Conservation (phyloP, 2,797 vertebrate species). For the Morus bassanus region DNA sequence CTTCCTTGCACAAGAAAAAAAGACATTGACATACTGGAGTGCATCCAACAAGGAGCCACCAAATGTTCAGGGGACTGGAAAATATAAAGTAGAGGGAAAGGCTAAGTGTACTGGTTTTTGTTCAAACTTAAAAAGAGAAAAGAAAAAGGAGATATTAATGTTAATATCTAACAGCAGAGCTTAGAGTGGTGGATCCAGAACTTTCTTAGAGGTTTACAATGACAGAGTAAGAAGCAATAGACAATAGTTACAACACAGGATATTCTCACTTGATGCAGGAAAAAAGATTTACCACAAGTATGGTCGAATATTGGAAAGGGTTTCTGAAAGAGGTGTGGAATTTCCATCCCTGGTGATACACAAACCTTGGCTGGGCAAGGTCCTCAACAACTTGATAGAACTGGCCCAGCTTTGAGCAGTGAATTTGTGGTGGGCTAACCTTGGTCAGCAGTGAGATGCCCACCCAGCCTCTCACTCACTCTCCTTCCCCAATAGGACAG, state of each 20-base stretch:
- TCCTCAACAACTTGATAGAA: background rate
- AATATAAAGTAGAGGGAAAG: background rate
- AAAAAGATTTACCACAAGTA: background rate
- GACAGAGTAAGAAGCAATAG: background rate
- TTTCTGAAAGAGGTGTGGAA: background rate
- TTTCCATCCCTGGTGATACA: background rate
- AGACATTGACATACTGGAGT: accelerated
- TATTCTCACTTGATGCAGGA: background rate
- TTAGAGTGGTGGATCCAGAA: background rate
- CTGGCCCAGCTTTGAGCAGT: background rate
- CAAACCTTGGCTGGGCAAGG: background rate
- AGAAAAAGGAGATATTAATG: background rate
- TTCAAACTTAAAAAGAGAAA: background rate
- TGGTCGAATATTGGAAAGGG: accelerated
- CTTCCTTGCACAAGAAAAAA: background rate
- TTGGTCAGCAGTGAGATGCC: background rate
- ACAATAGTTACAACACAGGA: background rate
- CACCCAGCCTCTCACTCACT: background rate
- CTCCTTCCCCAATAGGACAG: background rate
- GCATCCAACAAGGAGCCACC: background rate
- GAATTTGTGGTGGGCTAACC: background rate
- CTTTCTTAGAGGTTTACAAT: background rate
- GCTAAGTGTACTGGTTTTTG: background rate
- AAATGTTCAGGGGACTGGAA: background rate
- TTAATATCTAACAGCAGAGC: background rate